Evolutionary conservation across 2,888 invertebrate genomes (phyloP).

Genomic region (Pristionchus maxplancki): DNA sequence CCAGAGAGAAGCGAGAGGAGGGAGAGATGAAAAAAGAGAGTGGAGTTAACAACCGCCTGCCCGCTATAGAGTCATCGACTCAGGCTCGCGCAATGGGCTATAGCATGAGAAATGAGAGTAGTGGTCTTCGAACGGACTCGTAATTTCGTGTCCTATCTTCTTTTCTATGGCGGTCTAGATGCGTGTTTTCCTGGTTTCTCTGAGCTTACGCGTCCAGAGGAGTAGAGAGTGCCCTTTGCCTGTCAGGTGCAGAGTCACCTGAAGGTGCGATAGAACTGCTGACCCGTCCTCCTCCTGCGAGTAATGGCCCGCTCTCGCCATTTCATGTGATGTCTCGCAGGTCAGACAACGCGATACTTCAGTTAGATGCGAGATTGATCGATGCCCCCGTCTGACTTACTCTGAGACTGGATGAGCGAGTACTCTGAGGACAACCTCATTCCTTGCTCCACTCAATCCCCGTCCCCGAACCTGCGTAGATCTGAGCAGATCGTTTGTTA

Average conservation of each 20-base stretch:
- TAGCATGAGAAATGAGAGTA: slow-evolving; percentile 4
- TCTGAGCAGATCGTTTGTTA: neutral
- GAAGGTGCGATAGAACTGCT: neutral
- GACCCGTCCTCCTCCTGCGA: neutral
- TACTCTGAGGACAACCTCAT: slow-evolving; percentile 43
- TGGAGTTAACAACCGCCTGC: neutral
- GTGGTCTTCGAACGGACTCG: neutral
- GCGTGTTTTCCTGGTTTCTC: neutral
- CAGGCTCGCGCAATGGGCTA: neutral
- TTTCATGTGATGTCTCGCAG: neutral
- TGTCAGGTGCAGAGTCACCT: neutral
- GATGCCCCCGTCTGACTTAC: too few species aligned
- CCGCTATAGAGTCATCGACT: neutral
- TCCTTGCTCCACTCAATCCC: neutral
- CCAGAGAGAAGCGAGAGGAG: slow-evolving; percentile 5
- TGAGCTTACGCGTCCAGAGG: neutral
- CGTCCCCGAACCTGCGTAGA: neutral
- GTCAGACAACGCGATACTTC: neutral
- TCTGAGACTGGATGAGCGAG: neutral
- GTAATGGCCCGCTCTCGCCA: neutral
- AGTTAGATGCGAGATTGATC: neutral
- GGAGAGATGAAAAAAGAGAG: neutral
- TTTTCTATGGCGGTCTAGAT: neutral
- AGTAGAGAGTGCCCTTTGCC: neutral
- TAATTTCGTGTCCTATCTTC: neutral